Conservation (phyloP, 2,888 invertebrate genomes). For the Nomada lathburiana region DNA sequence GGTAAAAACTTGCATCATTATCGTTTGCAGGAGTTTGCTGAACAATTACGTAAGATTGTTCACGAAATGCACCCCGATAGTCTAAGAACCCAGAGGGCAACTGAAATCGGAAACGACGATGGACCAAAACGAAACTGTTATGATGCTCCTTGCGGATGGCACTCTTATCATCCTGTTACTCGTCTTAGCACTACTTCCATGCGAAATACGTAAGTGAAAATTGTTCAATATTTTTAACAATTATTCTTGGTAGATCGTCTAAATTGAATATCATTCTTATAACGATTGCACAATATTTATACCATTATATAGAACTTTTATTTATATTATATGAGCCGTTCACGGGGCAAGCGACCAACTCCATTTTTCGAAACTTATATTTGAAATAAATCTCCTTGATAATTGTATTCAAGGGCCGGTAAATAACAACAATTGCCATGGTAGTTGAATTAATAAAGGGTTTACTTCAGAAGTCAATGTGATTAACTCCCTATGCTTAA, state of each 20-base stretch:
- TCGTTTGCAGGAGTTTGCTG: slow-evolving; percentile 69
- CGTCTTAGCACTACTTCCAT: slow-evolving; percentile 86
- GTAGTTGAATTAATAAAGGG: no score
- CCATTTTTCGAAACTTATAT: no score
- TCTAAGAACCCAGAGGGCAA: slow-evolving; percentile 67
- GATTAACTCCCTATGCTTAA: no score
- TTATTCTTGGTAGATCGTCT: no score
- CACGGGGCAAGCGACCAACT: no score
- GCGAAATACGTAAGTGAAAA: slow-evolving; percentile 86
- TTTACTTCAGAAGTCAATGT: no score
- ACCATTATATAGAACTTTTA: background rate
- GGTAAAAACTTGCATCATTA: background rate
- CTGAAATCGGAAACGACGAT: slow-evolving; percentile 62
- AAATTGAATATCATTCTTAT: background rate
- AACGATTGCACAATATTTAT: background rate
- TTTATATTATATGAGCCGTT: background rate
- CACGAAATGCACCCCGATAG: slow-evolving; percentile 61
- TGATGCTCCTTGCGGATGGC: slow-evolving; percentile 87
- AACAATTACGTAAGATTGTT: slow-evolving; percentile 67
- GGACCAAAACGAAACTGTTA: slow-evolving; percentile 76
- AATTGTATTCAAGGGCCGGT: no score
- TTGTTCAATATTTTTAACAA: background rate
- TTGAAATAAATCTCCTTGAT: no score
- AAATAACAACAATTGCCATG: no score
- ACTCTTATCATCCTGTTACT: slow-evolving; percentile 85